Evolutionary conservation across 2,888 invertebrate genomes (phyloP).

Genomic region (Tetheella fluctuosa): DNA sequence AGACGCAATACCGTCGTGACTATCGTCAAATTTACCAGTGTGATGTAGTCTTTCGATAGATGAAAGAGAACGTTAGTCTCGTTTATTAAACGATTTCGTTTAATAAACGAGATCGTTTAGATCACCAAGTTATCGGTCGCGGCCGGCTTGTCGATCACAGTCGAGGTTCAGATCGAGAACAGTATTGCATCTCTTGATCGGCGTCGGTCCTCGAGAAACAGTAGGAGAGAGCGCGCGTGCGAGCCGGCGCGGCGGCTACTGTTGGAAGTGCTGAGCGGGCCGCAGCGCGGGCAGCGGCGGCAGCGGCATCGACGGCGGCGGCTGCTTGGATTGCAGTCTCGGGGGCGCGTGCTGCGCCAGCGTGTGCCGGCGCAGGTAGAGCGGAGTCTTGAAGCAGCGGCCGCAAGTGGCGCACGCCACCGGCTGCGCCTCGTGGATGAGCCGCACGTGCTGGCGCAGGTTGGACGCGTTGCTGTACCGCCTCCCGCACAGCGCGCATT

Average conservation of each 20-base stretch:
- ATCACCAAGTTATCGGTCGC: slow-evolving; percentile 8
- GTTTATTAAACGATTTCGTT: background rate
- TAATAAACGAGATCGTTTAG: background rate
- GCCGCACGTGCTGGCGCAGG: slow-evolving; percentile 89
- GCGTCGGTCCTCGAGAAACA: slow-evolving; percentile 22
- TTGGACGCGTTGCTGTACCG: slow-evolving; percentile 89
- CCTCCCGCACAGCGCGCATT: slow-evolving; percentile 88
- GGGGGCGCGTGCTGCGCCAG: slow-evolving; percentile 86
- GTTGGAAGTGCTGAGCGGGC: slow-evolving; percentile 9
- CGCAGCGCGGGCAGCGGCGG: slow-evolving; percentile 49
- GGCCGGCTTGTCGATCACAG: background rate
- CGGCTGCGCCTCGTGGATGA: slow-evolving; percentile 89
- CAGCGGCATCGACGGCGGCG: slow-evolving; percentile 64
- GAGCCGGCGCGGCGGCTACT: slow-evolving; percentile 30
- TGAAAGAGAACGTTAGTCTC: background rate
- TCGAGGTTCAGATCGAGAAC: slow-evolving; percentile 7
- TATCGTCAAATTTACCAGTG: background rate
- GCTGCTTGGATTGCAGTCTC: slow-evolving; percentile 58
- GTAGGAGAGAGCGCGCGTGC: slow-evolving; percentile 41
- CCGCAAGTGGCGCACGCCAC: slow-evolving; percentile 88
- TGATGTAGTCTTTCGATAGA: background rate
- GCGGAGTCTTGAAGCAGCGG: slow-evolving; percentile 90
- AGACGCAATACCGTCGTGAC: slow-evolving; percentile 5
- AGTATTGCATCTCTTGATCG: slow-evolving; percentile 27
- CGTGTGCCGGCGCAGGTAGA: slow-evolving; percentile 90